phyloP scores from a whole-genome alignment of 2,113 vertebrate genomes.

The Anarrhichthys ocellatus region DNA sequence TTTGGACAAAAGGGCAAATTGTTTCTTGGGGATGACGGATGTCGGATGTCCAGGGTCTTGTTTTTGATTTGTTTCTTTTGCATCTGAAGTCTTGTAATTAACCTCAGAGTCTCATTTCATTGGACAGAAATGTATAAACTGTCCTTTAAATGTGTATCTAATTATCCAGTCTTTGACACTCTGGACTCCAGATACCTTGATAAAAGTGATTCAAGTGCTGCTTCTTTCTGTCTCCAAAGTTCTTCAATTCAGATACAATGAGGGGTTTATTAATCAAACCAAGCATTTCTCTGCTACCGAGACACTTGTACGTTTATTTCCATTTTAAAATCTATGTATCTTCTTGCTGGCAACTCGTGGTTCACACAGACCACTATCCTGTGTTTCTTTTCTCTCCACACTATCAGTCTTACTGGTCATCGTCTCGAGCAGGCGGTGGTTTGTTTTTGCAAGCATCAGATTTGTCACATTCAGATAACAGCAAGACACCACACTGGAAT shows the following conservation, averaged over 20 bases:
- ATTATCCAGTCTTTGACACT: background rate
- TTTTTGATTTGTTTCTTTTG: background rate
- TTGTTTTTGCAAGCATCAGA: constrained; percentile 4
- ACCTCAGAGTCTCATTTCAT: background rate
- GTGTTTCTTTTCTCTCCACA: background rate
- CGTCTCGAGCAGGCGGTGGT: background rate
- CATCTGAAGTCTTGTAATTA: too few species aligned
- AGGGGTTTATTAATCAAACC: background rate
- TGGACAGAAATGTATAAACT: background rate
- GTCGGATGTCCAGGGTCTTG: background rate
- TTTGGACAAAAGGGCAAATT: background rate
- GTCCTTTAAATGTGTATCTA: background rate
- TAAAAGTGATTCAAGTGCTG: background rate
- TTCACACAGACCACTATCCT: background rate
- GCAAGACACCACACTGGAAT: constrained; percentile 5
- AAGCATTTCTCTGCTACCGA: background rate
- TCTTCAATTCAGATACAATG: background rate
- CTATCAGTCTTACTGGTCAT: background rate
- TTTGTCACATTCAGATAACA: constrained; percentile 38
- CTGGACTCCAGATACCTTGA: background rate
- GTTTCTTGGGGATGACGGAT: background rate
- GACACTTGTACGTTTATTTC: background rate
- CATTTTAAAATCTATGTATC: background rate
- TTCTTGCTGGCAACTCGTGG: background rate
- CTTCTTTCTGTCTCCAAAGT: background rate